Evolutionary conservation across 2,113 vertebrate species (phyloP).

Genomic region (Smithornis capensis): DNA sequence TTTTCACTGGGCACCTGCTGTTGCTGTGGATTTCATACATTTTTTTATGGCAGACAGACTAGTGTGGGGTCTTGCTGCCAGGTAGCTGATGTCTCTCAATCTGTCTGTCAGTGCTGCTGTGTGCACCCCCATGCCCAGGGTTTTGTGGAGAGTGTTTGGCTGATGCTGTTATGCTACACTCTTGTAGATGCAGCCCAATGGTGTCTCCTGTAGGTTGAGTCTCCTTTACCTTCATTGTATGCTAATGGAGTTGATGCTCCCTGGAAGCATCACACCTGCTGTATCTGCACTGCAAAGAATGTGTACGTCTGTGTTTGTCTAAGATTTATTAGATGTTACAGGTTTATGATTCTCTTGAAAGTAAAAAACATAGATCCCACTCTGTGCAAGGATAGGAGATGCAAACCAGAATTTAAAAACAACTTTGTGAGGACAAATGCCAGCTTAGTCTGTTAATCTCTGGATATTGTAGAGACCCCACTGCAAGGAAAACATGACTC

Average conservation of each 20-base stretch:
- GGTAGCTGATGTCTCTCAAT: neutral
- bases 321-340: neutral
- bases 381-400: neutral
- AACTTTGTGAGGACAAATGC: neutral
- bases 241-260: no score
- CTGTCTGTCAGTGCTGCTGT: neutral
- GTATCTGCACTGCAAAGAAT: neutral
- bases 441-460: neutral
- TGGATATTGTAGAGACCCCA: neutral
- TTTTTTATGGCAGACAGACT: neutral
- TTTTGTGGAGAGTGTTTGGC: neutral
- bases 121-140: no score
- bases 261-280: neutral
- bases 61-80: neutral
- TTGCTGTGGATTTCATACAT: neutral
- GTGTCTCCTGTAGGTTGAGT: rapidly evolving
- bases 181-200: rapidly evolving
- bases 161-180: neutral
- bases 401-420: neutral
- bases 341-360: neutral
- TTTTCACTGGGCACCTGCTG: neutral
- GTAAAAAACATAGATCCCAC: neutral
- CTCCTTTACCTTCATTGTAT: neutral
- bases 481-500: neutral
- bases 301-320: neutral